These are phyloP conservation scores for Hyperopisus bebe DNA, from an alignment of 2,113 vertebrate genomes.

Conservation along the genomic window DNA sequence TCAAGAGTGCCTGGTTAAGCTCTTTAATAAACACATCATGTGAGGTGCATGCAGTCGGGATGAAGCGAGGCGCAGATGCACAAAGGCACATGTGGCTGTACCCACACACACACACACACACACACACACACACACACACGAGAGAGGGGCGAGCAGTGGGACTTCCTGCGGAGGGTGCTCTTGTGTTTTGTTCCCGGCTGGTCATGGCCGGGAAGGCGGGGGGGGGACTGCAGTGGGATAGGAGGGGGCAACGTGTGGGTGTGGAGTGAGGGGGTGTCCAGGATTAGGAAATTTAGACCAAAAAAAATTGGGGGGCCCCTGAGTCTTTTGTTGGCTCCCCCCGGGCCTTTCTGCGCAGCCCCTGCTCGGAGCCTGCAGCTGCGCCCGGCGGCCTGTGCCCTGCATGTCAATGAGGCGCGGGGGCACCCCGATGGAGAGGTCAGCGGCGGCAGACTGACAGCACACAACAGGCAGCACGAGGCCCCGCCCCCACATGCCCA, in stretches of 20 bases:
- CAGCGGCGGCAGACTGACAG: constrained; percentile 35
- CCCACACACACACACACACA: neutral
- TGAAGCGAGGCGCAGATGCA: neutral
- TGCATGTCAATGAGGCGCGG: constrained; percentile 73
- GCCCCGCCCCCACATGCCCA: constrained; percentile 33
- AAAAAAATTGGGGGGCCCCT: constrained; percentile 39
- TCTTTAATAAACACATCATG: constrained; percentile 53
- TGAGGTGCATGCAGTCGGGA: constrained; percentile 36
- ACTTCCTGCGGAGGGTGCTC: constrained; percentile 64
- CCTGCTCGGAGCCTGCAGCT: constrained; percentile 72
- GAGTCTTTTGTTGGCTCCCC: constrained; percentile 63
- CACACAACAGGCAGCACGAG: constrained; percentile 25
- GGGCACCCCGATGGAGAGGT: constrained; percentile 61
- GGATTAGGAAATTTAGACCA: constrained; percentile 68
- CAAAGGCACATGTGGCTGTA: neutral
- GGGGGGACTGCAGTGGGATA: constrained; percentile 37
- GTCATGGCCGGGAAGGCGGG: constrained; percentile 53
- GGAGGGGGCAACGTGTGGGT: constrained; percentile 17
- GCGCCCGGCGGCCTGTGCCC: constrained; percentile 61
- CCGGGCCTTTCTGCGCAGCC: constrained; percentile 52
- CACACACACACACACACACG: neutral
- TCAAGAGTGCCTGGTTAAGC: constrained; percentile 34
- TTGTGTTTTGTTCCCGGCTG: constrained; percentile 61
- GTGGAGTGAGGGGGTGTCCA: constrained; percentile 42
- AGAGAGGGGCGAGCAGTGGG: constrained; percentile 46